Conservation (phyloP, 2,888 invertebrate genomes). For the Meghimatium bilineatum region DNA sequence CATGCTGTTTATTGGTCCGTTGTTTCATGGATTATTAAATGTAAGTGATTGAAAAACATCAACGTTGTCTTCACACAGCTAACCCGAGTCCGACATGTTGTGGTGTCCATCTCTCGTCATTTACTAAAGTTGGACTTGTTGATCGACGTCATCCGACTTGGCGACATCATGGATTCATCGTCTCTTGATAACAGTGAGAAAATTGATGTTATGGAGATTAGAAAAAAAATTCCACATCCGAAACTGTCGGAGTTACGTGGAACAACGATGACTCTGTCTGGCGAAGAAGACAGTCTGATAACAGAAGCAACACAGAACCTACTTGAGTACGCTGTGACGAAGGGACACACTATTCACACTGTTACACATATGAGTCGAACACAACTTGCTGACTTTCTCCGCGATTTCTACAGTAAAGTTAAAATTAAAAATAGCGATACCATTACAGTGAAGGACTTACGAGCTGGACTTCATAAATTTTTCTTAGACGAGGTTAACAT, state of each 20-base stretch:
- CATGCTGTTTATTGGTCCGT: background rate
- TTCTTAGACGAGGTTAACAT: slow-evolving; percentile 63
- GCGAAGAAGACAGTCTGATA: slow-evolving; percentile 51
- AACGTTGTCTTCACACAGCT: background rate
- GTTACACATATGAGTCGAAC: slow-evolving; percentile 61
- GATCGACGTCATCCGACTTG: slow-evolving; percentile 53
- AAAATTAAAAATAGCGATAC: slow-evolving; percentile 57
- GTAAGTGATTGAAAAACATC: background rate
- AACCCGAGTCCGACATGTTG: background rate
- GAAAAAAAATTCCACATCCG: slow-evolving; percentile 39
- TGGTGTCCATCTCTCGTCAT: background rate
- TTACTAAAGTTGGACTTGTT: slow-evolving; percentile 47
- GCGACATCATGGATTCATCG: slow-evolving; percentile 45
- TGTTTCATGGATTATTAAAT: background rate
- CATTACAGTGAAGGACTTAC: slow-evolving; percentile 58
- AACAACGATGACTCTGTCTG: slow-evolving; percentile 51
- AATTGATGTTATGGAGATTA: slow-evolving; percentile 51
- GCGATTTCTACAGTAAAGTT: slow-evolving; percentile 66
- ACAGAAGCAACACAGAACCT: slow-evolving; percentile 55
- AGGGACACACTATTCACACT: slow-evolving; percentile 63
- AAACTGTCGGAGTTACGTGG: slow-evolving; percentile 45
- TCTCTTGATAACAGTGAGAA: slow-evolving; percentile 37
- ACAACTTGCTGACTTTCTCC: slow-evolving; percentile 65
- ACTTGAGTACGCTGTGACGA: slow-evolving; percentile 61
- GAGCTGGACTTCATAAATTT: slow-evolving; percentile 64